These are phyloP conservation scores for Oopsacas minuta DNA, from an alignment of 37 sponge, comb jelly and placozoan species.

Conservation along the genomic window DNA sequence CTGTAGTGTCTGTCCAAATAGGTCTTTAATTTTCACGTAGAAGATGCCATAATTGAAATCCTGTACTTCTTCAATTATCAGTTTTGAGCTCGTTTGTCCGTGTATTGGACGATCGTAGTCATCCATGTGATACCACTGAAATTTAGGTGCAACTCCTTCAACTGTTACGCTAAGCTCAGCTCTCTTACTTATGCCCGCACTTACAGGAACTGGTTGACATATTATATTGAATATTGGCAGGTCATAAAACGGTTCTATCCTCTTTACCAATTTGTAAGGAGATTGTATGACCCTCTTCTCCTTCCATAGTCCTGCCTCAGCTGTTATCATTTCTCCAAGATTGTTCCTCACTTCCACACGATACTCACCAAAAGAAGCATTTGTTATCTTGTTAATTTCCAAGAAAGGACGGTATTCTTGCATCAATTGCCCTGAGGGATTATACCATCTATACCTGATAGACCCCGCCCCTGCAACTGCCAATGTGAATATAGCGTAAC, in stretches of 20 bases:
- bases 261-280: background rate
- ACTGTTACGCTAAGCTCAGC: background rate
- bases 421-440: background rate
- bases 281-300: background rate
- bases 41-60: background rate
- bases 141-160: background rate
- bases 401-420: background rate
- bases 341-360: background rate
- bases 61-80: background rate
- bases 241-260: background rate
- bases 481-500: background rate
- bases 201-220: background rate
- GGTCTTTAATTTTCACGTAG: background rate
- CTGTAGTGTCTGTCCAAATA: background rate
- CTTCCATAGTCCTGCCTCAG: background rate
- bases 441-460: slow-evolving; percentile 2
- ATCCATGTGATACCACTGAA: background rate
- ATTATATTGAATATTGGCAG: background rate
- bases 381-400: background rate
- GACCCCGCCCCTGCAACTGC: background rate
- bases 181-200: background rate
- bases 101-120: background rate
- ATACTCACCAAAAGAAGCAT: background rate
- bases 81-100: background rate
- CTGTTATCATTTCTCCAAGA: background rate